phyloP scores from a whole-genome alignment of 2,113 vertebrate genomes.

The Neodontobutis hainanensis region DNA sequence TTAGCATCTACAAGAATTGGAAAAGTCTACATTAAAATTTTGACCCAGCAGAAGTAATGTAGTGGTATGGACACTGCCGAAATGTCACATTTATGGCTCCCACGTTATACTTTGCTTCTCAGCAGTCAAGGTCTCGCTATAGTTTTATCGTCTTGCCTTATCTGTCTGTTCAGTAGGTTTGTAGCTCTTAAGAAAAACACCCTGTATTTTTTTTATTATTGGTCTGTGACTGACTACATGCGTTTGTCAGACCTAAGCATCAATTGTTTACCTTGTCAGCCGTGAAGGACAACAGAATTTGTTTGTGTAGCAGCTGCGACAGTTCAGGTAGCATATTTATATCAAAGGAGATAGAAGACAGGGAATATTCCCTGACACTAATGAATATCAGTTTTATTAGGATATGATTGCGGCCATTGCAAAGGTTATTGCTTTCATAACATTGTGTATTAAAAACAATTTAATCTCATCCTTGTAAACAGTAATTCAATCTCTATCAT shows the following conservation, averaged over 20 bases:
- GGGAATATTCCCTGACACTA: constrained; percentile 76
- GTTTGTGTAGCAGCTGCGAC: constrained; percentile 46
- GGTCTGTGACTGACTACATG: not conserved
- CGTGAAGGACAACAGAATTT: constrained; percentile 56
- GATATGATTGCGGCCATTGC: constrained; percentile 75
- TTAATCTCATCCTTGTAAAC: constrained; percentile 77
- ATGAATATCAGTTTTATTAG: constrained; percentile 80
- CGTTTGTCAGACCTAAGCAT: not conserved
- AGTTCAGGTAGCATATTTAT: constrained; percentile 61
- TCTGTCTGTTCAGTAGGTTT: no score
- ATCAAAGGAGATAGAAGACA: constrained; percentile 60
- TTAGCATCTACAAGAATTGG: no score
- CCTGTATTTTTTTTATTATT: not conserved
- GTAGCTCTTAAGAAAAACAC: no score
- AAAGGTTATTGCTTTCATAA: constrained; percentile 80
- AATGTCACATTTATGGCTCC: no score
- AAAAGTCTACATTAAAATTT: no score
- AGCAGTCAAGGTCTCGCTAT: not conserved
- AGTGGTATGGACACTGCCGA: no score
- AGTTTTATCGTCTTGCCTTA: no score
- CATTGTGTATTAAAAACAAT: constrained; percentile 78
- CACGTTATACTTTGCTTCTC: not conserved
- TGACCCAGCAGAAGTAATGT: no score
- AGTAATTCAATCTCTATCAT: constrained; percentile 72
- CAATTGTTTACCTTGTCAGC: constrained; percentile 61